phyloP scores from a whole-genome alignment of 2,888 invertebrate genomes.

The Brachylomia viminalis region DNA sequence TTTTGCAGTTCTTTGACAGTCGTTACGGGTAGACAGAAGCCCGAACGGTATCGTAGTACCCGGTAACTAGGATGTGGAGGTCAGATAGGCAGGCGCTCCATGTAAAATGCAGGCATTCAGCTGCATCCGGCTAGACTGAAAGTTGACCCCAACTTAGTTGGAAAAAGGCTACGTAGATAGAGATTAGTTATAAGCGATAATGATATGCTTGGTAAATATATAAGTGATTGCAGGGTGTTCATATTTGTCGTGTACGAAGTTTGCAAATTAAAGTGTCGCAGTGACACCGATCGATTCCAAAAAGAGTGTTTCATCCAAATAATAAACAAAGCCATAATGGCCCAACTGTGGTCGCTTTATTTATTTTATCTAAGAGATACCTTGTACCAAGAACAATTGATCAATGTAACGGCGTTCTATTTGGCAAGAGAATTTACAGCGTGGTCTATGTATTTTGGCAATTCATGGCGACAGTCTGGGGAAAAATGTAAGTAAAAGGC shows the following conservation, averaged over 20 bases:
- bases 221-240: background rate
- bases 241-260: constrained; percentile 1
- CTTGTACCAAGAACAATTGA: constrained; percentile 22
- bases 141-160: no score
- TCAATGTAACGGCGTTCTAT: constrained; percentile 24
- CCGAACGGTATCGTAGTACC: no score
- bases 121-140: no score
- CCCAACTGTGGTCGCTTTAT: constrained; percentile 13
- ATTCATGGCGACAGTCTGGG: background rate
- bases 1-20: no score
- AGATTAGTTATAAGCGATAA: no score
- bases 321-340: constrained; percentile 16
- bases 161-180: no score
- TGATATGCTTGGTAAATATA: background rate
- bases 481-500: background rate
- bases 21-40: no score
- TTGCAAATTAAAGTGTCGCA: background rate
- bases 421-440: constrained; percentile 20
- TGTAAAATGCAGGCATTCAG: no score
- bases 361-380: constrained; percentile 20
- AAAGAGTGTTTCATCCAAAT: background rate
- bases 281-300: background rate
- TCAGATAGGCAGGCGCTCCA: no score
- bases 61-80: no score
- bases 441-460: background rate